Evolutionary conservation across 1,140 invertebrate species (phyloP).

Genomic region (Sarcophaga peregrina): DNA sequence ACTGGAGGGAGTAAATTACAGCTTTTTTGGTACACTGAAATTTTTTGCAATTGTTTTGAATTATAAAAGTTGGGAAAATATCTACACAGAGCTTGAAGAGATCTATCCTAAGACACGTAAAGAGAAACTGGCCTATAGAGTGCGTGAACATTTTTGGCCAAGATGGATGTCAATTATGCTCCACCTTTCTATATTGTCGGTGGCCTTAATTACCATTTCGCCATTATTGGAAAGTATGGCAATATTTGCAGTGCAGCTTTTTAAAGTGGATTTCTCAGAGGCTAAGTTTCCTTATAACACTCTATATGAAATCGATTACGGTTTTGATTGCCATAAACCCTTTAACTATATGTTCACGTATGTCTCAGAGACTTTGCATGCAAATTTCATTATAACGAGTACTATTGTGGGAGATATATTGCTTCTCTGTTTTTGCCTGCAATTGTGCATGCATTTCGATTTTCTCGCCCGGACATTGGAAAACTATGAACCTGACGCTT

Average conservation of each 20-base stretch:
- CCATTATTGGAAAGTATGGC: neutral
- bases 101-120: neutral
- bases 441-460: conserved; percentile 55
- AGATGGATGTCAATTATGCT: neutral
- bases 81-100: neutral
- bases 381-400: conserved; percentile 49
- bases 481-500: conserved; percentile 45
- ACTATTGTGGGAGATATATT: conserved; percentile 52
- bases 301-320: conserved; percentile 32
- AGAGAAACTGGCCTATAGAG: neutral
- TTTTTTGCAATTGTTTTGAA: no score
- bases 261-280: neutral
- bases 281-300: neutral
- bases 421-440: conserved; percentile 51
- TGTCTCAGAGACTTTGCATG: conserved; percentile 49
- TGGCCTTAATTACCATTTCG: neutral
- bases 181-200: neutral
- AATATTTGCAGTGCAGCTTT: neutral
- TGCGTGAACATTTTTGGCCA: neutral
- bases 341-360: conserved; percentile 48
- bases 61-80: neutral
- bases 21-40: neutral
- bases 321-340: conserved; percentile 38
- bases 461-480: conserved; percentile 46
- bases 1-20: neutral